These are phyloP conservation scores for Enteromius anoplus DNA, from an alignment of 2,797 vertebrate species.

Conservation along the genomic window DNA sequence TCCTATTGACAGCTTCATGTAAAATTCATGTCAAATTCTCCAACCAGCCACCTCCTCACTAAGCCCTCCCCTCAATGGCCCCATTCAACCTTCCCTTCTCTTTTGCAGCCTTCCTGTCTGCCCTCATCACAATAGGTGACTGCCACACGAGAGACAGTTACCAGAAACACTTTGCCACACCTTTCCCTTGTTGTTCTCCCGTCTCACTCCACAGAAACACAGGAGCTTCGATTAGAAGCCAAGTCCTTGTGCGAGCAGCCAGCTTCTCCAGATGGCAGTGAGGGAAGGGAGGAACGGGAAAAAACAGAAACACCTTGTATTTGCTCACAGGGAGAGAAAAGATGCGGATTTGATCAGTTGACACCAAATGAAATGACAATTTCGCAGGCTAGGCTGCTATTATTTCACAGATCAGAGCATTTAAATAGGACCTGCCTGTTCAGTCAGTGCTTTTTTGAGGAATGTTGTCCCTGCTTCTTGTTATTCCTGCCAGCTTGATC, in stretches of 20 bases:
- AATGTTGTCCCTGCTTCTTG: slow-evolving; percentile 26
- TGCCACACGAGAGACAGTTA: slow-evolving; percentile 31
- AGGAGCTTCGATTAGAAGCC: slow-evolving; percentile 39
- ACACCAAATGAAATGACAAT: slow-evolving; percentile 69
- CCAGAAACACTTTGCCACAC: slow-evolving; percentile 48
- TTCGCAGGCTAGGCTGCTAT: slow-evolving; percentile 63
- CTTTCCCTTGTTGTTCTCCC: slow-evolving; percentile 36
- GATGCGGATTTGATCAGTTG: slow-evolving; percentile 61
- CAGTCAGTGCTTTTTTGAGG: slow-evolving; percentile 15
- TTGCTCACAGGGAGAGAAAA: slow-evolving; percentile 64
- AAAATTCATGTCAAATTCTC: slow-evolving; percentile 69
- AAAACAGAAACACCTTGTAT: slow-evolving; percentile 37
- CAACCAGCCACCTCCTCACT: slow-evolving; percentile 53
- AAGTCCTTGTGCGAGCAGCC: slow-evolving; percentile 36
- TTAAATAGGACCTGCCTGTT: slow-evolving; percentile 66
- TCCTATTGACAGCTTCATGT: slow-evolving; percentile 65
- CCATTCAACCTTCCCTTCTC: slow-evolving; percentile 39
- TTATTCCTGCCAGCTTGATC: slow-evolving; percentile 38
- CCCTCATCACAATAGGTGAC: slow-evolving; percentile 44
- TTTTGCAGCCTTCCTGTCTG: slow-evolving; percentile 37
- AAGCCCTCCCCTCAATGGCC: slow-evolving; percentile 42
- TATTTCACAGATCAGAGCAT: slow-evolving; percentile 72
- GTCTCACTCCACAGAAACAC: slow-evolving; percentile 46
- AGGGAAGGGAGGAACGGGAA: not conserved
- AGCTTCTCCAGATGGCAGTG: slow-evolving; percentile 50